phyloP scores from a whole-genome alignment of 1,140 invertebrate genomes.

The Euwallacea similis region DNA sequence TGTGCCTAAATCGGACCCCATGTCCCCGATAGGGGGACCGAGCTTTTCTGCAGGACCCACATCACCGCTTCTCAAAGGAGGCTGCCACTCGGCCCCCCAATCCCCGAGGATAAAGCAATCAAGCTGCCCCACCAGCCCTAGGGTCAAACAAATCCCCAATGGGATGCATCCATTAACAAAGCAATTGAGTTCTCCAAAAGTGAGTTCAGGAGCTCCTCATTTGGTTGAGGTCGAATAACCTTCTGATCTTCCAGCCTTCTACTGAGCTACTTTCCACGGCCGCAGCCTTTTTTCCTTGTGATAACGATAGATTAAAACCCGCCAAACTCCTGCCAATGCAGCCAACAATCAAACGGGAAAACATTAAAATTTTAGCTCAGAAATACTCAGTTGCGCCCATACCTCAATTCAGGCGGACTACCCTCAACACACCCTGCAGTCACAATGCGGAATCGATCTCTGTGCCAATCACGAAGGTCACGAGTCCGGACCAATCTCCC shows the following conservation, averaged over 20 bases:
- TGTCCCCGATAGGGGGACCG: conserved; percentile 57
- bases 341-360: conserved; percentile 15
- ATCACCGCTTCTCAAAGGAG: conserved; percentile 58
- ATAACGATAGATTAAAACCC: conserved; percentile 3
- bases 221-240: background rate
- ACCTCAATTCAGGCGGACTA: conserved; percentile 50
- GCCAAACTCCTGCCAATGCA: conserved; percentile 15
- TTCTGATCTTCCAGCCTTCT: conserved; percentile 29
- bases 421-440: conserved; percentile 41
- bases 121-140: conserved; percentile 63
- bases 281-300: conserved; percentile 25
- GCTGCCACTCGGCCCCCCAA: conserved; percentile 70
- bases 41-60: conserved; percentile 61
- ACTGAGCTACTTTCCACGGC: conserved; percentile 28
- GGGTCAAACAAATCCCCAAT: conserved; percentile 60
- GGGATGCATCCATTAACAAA: conserved; percentile 60
- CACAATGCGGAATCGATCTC: background rate
- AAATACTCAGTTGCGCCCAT: conserved; percentile 52
- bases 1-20: conserved; percentile 70
- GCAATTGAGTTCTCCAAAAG: conserved; percentile 61
- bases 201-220: background rate
- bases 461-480: conserved; percentile 19
- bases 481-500: conserved; percentile 43
- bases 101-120: conserved; percentile 66
- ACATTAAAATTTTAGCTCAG: conserved; percentile 45